These are phyloP conservation scores for Dolichoris vasculosae DNA, from an alignment of 1,140 invertebrate species.

Conservation along the genomic window DNA sequence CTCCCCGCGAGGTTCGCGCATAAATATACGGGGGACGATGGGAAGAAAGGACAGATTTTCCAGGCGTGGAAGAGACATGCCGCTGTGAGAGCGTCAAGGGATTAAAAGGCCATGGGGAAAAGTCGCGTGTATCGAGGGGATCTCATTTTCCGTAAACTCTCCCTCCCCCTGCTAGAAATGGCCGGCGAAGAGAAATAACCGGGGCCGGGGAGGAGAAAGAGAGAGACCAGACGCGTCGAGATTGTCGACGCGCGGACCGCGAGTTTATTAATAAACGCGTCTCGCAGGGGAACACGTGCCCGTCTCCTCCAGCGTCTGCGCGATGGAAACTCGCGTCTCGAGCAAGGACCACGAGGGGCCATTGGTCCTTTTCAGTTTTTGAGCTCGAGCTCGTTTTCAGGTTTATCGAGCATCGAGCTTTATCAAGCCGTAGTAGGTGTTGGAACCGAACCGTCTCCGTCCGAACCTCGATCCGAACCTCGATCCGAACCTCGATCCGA, in stretches of 20 bases:
- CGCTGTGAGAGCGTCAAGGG: not conserved
- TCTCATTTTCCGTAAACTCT: not conserved
- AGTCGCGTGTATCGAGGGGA: not conserved
- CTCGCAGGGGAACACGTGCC: constrained; percentile 65
- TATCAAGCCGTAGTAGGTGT: too few species aligned
- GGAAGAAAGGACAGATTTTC: not conserved
- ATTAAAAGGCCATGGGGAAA: not conserved
- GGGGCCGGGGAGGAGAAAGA: not conserved
- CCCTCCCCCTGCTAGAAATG: not conserved
- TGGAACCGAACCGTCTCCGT: too few species aligned
- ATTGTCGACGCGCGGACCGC: constrained; percentile 63
- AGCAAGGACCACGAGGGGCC: not conserved
- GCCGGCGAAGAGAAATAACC: not conserved
- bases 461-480: too few species aligned
- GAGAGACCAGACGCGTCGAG: constrained; percentile 54
- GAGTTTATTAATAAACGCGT: constrained; percentile 71
- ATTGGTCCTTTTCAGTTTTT: constrained; percentile 4
- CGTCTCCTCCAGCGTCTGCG: constrained; percentile 53
- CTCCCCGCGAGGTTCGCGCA: not conserved
- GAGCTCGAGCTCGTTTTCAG: too few species aligned
- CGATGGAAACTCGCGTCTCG: not conserved
- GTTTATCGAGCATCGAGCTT: too few species aligned
- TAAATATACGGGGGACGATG: too few species aligned
- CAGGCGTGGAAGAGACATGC: not conserved
- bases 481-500: too few species aligned